phyloP scores from a whole-genome alignment of 2,888 invertebrate species.

The Watsonalla cultraria region DNA sequence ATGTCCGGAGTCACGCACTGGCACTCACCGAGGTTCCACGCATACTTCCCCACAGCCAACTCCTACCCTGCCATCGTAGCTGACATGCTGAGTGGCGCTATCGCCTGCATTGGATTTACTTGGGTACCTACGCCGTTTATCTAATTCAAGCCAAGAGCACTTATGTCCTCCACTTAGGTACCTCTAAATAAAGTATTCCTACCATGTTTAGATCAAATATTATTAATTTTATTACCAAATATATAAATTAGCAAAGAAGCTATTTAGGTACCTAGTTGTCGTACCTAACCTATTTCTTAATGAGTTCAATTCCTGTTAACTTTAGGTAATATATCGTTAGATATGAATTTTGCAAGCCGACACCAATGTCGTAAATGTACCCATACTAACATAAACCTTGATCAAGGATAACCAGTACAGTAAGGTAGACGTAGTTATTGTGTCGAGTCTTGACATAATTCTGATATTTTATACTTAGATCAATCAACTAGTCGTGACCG shows the following conservation, averaged over 20 bases:
- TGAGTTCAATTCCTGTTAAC: not conserved
- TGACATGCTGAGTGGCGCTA: slow-evolving; percentile 96
- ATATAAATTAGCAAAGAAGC: too few species aligned
- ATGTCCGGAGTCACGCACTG: slow-evolving; percentile 99
- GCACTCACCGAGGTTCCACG: slow-evolving; percentile 97
- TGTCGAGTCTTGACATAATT: not conserved
- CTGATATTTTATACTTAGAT: too few species aligned
- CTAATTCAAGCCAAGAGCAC: not conserved
- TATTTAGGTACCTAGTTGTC: too few species aligned
- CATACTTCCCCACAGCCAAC: slow-evolving; percentile 96
- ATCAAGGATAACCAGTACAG: slow-evolving; percentile 55
- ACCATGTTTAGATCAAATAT: too few species aligned
- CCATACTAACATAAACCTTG: slow-evolving; percentile 29
- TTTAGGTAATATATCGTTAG: not conserved
- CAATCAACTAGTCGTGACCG: too few species aligned
- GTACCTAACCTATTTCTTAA: too few species aligned
- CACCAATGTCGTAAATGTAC: slow-evolving; percentile 50
- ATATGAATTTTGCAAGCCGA: slow-evolving; percentile 18
- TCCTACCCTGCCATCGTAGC: slow-evolving; percentile 96
- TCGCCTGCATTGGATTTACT: slow-evolving; percentile 97
- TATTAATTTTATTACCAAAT: too few species aligned
- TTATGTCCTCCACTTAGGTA: too few species aligned
- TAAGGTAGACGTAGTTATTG: slow-evolving; percentile 9
- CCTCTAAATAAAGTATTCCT: too few species aligned
- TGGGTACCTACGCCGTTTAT: slow-evolving; percentile 83